Conservation (phyloP, 2,888 invertebrate species). For the Agriopis marginaria region DNA sequence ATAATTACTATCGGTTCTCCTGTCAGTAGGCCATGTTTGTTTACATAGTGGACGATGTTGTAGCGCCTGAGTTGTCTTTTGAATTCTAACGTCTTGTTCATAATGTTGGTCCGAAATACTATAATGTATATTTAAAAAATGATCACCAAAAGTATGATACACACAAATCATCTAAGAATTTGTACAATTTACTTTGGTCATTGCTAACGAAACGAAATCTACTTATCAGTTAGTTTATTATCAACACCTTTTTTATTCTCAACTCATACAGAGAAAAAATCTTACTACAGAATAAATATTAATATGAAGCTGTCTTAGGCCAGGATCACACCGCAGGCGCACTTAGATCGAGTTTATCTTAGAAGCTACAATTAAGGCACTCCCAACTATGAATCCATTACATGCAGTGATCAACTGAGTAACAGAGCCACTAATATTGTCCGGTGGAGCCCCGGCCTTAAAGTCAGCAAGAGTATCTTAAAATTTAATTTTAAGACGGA, state of each 20-base stretch:
- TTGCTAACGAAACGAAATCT: constrained; percentile 9
- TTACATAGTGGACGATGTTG: too few relatives aligned
- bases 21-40: not conserved
- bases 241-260: not conserved
- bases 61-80: not conserved
- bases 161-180: not conserved
- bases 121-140: not conserved
- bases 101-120: not conserved
- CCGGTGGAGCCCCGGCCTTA: not conserved
- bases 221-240: not conserved
- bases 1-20: too few relatives aligned
- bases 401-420: too few relatives aligned
- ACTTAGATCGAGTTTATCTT: not conserved
- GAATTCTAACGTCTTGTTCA: not conserved
- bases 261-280: not conserved
- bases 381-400: too few relatives aligned
- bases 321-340: not conserved
- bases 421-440: too few relatives aligned
- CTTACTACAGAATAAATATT: not conserved
- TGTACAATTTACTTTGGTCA: constrained; percentile 11
- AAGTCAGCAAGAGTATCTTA: too few relatives aligned
- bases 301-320: not conserved
- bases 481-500: too few relatives aligned
- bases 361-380: too few relatives aligned
- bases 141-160: not conserved